Conservation (phyloP, 2,888 invertebrate species). For the Pteria penguin region DNA sequence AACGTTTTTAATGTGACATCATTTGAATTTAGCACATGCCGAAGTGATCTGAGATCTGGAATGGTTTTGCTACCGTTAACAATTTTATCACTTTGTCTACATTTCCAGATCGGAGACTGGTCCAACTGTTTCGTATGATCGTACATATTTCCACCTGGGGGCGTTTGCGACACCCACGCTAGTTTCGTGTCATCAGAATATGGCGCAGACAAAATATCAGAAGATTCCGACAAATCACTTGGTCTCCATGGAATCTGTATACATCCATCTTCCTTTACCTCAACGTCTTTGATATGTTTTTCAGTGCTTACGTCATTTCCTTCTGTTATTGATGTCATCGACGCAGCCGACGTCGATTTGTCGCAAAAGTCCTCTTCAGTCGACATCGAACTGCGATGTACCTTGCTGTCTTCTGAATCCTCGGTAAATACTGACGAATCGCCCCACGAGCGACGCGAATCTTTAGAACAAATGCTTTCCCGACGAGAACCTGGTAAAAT, state of each 20-base stretch:
- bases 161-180: constrained; percentile 25
- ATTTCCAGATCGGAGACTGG: constrained; percentile 21
- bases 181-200: constrained; percentile 56
- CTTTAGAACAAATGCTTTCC: constrained; percentile 55
- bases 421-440: constrained; percentile 47
- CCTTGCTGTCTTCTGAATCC: constrained; percentile 43
- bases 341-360: constrained; percentile 58
- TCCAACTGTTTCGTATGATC: neutral
- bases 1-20: constrained; percentile 67
- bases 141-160: neutral
- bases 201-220: constrained; percentile 51
- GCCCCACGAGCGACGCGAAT: constrained; percentile 54
- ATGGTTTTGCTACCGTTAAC: constrained; percentile 27
- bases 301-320: constrained; percentile 45
- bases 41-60: constrained; percentile 64
- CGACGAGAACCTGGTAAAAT: constrained; percentile 57
- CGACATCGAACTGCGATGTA: constrained; percentile 58
- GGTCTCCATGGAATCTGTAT: constrained; percentile 13
- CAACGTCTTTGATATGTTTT: neutral
- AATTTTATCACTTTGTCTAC: constrained; percentile 5
- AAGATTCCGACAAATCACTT: neutral
- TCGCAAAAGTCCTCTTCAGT: constrained; percentile 61
- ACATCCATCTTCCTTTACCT: neutral
- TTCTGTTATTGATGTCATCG: constrained; percentile 62
- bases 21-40: constrained; percentile 64